Base-by-base conservation (phyloP, 2,797 vertebrate genomes). In the Nothura maculosa region DNA sequence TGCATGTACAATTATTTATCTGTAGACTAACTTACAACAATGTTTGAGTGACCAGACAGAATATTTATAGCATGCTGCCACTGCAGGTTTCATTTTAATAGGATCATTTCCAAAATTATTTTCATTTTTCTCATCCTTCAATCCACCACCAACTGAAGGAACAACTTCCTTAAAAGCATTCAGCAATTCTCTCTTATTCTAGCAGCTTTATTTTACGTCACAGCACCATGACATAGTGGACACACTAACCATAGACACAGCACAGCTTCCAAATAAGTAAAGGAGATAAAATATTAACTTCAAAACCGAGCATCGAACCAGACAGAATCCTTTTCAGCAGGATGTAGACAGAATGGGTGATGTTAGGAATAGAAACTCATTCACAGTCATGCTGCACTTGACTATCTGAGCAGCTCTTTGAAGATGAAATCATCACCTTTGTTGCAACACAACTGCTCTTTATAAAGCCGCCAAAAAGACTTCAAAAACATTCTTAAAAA, bases 401-500 rank as follows among this genome's bases (percentile, higher is more conserved):
- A 62, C 9, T 68, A 69, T 38, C 36, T 24, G 12, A 73, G 82
- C 25, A 75, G 21, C 11, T 73, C 54, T 75, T 77, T 52, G 50
- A 55, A 82, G 57, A 61, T n/a, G 27, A 50, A 54, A 48, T 52
- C 48, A 86, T 38, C 40, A 86, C 43, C 40, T 73, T 64, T 63
- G 55, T 75, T 63, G 16, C 40, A 61, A 58, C 30, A 79, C 48
- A 67, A 43, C 64, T 28, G 36, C 24, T 42, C n/a, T 67, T 69
- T 38, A n/a, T 34, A 27, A 64, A 81, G 50, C 9, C 25, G 14
- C 27, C 4, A 6, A 48, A 34, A 72, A 58, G 43, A 52, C 64
- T 87, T 74, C 63, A 76, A 76, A 80, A 43, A 27, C 40, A 42
- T 68, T 68, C 22, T 54, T 48, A 60, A 81, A 84, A 81, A 77